Evolutionary conservation across 2,797 vertebrate genomes (phyloP), one percentile per base, ranked within the genome.

Genomic region (Lagodon rhomboides): DNA sequence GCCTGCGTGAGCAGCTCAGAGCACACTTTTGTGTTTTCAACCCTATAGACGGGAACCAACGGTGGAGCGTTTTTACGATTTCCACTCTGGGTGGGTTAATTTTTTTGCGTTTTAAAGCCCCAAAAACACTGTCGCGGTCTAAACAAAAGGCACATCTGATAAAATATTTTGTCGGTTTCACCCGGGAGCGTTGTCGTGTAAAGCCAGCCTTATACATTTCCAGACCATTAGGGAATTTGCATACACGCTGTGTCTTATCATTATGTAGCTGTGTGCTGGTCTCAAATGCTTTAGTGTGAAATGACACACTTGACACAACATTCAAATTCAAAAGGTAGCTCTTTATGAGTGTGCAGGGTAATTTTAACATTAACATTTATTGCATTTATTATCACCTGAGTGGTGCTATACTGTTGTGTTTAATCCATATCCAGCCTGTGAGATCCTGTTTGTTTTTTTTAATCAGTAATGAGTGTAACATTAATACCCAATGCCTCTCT

Each of bases 381-480:
- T 38, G 51, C 41, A 34, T 66, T 50, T 65, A 61, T 70, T n/a
- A 54, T 55, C 70, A 80, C 38, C 63, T 44, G 44, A n/a, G 71
- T 73, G 38, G 47, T 51, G 60, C 75, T 79, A 38, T 62, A 41
- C 20, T 53, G 30, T 51, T 22, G 65, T 82, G 61, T 78, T 69
- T 71, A 41, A 73, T 71, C 61, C 51, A n/a, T 59, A 23, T 61
- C 15, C 53, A 27, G 22, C 71, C 18, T 69, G 62, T 68, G 62
- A 74, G 47, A 54, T 63, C 67, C 44, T 73, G 73, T 55, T 34
- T 34, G 9, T 66, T 8, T 70, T 64, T 58, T 20, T 44, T 65
- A 60, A 76, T 80, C 79, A 77, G 47, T 73, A 78, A 67, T 64
- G 2, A 69, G 49, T 80, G 41, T 74, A 50, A 76, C 44, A 61